Conservation (phyloP, 2,113 vertebrate genomes). For the Oncorhynchus kisutch region DNA sequence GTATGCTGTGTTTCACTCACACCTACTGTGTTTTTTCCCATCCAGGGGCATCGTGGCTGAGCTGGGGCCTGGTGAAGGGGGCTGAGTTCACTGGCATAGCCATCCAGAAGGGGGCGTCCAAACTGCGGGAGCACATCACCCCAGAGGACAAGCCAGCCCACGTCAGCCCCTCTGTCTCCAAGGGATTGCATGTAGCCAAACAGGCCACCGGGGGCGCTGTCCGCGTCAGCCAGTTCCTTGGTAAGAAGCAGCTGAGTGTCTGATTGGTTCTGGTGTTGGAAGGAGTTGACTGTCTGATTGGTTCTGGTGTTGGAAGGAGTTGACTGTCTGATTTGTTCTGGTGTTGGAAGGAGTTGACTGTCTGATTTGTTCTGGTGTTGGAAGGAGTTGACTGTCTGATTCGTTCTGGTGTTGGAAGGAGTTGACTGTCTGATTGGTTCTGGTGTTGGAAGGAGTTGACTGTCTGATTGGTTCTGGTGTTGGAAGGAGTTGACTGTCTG, state of each 20-base stretch:
- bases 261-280: no score
- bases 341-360: not conserved
- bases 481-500: not conserved
- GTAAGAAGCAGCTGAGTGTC: conserved; percentile 63
- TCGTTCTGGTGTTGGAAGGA: not conserved
- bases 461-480: no score
- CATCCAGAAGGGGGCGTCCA: conserved; percentile 93
- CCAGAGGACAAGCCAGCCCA: conserved; percentile 90
- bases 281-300: not conserved
- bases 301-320: not conserved
- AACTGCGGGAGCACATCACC: conserved; percentile 91
- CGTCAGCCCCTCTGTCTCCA: conserved; percentile 87
- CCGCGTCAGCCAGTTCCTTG: conserved; percentile 96
- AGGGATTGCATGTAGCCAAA: conserved; percentile 90
- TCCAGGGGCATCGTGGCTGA: conserved; percentile 95
- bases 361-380: no score
- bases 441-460: not conserved
- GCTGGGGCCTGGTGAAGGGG: conserved; percentile 94
- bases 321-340: not conserved
- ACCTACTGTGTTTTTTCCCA: conserved; percentile 20
- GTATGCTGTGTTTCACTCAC: not conserved
- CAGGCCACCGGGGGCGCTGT: conserved; percentile 94
- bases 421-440: not conserved
- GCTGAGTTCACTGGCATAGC: conserved; percentile 94
- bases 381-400: not conserved